phyloP scores from a whole-genome alignment of 2,797 vertebrate species.

The Trichosurus vulpecula region DNA sequence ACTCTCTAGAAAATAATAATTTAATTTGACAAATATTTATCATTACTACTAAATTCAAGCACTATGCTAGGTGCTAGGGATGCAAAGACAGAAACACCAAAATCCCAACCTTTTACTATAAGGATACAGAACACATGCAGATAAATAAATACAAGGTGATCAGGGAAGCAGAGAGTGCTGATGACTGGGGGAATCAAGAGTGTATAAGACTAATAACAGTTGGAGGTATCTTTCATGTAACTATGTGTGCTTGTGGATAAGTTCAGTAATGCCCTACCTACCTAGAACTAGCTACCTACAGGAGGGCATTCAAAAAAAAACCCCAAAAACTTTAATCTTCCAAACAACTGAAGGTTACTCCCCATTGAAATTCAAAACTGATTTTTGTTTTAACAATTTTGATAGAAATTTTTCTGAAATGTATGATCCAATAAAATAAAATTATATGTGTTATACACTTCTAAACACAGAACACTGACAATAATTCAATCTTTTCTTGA shows the following conservation, averaged over 20 bases:
- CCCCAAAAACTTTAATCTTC: rapidly evolving
- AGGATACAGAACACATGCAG: neutral
- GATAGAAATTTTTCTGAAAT: neutral
- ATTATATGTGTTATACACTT: neutral
- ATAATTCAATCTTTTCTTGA: rapidly evolving
- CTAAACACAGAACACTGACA: neutral
- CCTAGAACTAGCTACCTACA: neutral
- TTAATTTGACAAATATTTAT: neutral
- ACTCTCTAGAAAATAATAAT: neutral
- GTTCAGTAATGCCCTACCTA: neutral
- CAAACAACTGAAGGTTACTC: neutral
- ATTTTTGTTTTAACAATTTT: neutral
- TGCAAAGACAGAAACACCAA: neutral
- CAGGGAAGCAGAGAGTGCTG: neutral
- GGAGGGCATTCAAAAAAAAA: rapidly evolving
- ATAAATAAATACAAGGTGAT: neutral
- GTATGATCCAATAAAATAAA: neutral
- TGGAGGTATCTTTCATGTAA: rapidly evolving
- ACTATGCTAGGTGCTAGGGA: neutral
- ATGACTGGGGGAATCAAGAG: neutral
- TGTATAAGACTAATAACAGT: rapidly evolving
- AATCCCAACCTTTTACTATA: neutral
- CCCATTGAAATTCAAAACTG: neutral
- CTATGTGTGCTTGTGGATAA: rapidly evolving
- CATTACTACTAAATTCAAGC: neutral